These are phyloP conservation scores for Leptinotarsa texana DNA, from an alignment of 1,140 invertebrate genomes.

Conservation along the genomic window DNA sequence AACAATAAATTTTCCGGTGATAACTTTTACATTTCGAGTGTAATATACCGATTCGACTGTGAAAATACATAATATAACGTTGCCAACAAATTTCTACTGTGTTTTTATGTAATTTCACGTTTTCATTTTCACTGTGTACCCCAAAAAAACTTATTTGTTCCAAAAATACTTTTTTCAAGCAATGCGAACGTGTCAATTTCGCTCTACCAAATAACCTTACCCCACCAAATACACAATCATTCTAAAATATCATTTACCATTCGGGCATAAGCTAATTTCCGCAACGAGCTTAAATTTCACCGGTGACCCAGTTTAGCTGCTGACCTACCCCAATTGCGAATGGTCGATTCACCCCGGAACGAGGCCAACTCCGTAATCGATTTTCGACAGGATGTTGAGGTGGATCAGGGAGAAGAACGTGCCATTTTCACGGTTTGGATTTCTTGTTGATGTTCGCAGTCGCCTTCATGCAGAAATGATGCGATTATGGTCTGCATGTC, in stretches of 20 bases:
- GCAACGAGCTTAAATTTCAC: background rate
- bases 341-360: constrained; percentile 4
- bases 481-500: background rate
- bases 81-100: no score
- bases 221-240: background rate
- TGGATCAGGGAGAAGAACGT: background rate
- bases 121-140: no score
- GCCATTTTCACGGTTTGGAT: background rate
- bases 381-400: constrained; percentile 5
- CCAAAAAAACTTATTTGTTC: no score
- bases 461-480: background rate
- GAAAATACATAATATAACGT: no score
- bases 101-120: no score
- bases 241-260: background rate
- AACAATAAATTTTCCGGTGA: no score
- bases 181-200: no score
- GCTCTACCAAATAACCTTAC: background rate
- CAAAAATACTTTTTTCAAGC: no score
- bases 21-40: no score
- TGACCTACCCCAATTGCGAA: constrained; percentile 2
- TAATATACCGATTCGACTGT: no score
- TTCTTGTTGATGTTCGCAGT: background rate
- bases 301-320: background rate
- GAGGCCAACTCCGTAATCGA: background rate
- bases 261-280: background rate